phyloP scores from a whole-genome alignment of 2,888 invertebrate species.

The Pasiphila rectangulata region DNA sequence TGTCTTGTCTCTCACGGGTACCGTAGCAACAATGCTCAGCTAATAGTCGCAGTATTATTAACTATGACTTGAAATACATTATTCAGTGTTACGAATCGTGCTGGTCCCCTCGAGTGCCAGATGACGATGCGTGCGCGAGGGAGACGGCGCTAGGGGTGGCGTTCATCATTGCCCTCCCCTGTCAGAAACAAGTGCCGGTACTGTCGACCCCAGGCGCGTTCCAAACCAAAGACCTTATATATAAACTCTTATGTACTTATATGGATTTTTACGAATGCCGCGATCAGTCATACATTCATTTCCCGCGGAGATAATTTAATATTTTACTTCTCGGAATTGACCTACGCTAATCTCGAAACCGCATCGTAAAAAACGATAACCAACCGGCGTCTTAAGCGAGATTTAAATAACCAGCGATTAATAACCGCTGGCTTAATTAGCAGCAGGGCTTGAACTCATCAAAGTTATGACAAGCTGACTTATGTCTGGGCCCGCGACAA shows the following conservation, averaged over 20 bases:
- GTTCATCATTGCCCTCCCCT: constrained; percentile 73
- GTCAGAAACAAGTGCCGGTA: constrained; percentile 71
- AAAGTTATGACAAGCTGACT: constrained; percentile 60
- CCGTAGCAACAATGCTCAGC: constrained; percentile 11
- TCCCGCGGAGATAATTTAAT: constrained; percentile 47
- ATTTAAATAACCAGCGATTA: constrained; percentile 75
- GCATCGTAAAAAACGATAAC: constrained; percentile 68
- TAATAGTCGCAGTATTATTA: constrained; percentile 50
- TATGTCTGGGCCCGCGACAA: constrained; percentile 57
- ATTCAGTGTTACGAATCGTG: constrained; percentile 76
- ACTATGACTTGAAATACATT: constrained; percentile 61
- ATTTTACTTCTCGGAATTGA: constrained; percentile 68
- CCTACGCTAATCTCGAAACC: constrained; percentile 68
- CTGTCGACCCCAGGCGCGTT: constrained; percentile 71
- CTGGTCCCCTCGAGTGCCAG: constrained; percentile 68
- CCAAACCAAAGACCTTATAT: constrained; percentile 63
- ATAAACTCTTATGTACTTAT: constrained; percentile 30
- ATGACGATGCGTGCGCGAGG: constrained; percentile 57
- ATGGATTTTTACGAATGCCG: constrained; percentile 21
- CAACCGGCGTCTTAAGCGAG: constrained; percentile 56
- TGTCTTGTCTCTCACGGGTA: constrained; percentile 35
- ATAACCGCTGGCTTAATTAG: constrained; percentile 68
- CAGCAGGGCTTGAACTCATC: constrained; percentile 64
- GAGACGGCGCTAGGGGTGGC: constrained; percentile 66
- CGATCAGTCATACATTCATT: constrained; percentile 54